Evolutionary conservation across 2,113 vertebrate genomes (phyloP).

Genomic region (Corydoras sp.): DNA sequence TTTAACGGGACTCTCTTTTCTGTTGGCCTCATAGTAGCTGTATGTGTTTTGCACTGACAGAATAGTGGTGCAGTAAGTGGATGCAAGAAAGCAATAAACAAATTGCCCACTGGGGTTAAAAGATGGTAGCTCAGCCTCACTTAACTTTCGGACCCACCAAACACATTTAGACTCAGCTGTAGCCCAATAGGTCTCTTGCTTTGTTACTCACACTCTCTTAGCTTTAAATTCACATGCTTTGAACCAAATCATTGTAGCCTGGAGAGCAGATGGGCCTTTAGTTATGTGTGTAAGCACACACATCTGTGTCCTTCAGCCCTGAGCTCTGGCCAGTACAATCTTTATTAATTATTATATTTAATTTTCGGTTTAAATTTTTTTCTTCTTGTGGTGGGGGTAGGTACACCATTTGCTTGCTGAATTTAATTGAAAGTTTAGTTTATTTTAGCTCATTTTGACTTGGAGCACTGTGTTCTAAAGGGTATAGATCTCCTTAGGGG

Average conservation of each 20-base stretch:
- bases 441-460: no score
- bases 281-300: constrained; percentile 13
- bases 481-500: no score
- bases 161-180: constrained; percentile 58
- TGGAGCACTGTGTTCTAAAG: no score
- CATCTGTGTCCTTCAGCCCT: constrained; percentile 9
- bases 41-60: constrained; percentile 14
- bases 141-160: neutral
- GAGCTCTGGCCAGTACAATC: constrained; percentile 5
- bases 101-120: constrained; percentile 18
- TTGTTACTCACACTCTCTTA: constrained; percentile 20
- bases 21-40: neutral
- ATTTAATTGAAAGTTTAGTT: no score
- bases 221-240: constrained; percentile 30
- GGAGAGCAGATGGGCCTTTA: constrained; percentile 26
- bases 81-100: constrained; percentile 3
- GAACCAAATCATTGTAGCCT: constrained; percentile 20
- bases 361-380: neutral
- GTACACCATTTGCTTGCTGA: neutral
- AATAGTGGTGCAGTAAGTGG: neutral
- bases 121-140: constrained; percentile 1
- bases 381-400: no score
- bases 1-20: neutral
- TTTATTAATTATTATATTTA: neutral
- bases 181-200: constrained; percentile 51